Conservation (phyloP, 1,140 invertebrate genomes). For the Temnothorax nylanderi region DNA sequence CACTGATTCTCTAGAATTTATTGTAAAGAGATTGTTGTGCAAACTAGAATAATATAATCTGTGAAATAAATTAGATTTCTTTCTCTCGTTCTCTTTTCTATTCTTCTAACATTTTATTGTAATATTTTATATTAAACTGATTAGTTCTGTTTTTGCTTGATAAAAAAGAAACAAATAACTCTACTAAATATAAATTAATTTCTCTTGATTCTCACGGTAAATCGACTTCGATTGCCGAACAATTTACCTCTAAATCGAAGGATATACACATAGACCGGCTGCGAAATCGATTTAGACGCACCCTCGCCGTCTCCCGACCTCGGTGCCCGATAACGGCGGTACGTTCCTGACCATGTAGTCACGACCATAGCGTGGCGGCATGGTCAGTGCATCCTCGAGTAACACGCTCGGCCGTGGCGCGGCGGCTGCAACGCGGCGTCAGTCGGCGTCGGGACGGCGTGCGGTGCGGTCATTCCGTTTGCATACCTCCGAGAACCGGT, state of each 20-base stretch:
- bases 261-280: neutral
- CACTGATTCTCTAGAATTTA: too few relatives aligned
- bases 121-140: neutral
- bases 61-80: too few relatives aligned
- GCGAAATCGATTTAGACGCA: neutral
- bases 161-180: neutral
- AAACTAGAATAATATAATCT: too few relatives aligned
- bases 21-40: too few relatives aligned
- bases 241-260: neutral
- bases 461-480: conserved; percentile 37
- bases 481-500: neutral
- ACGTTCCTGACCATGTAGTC: conserved; percentile 36
- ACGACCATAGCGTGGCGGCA: conserved; percentile 34
- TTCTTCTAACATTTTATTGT: too few relatives aligned
- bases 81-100: too few relatives aligned
- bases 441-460: conserved; percentile 69
- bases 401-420: conserved; percentile 35
- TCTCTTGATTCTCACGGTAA: neutral
- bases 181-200: neutral
- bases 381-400: conserved; percentile 64
- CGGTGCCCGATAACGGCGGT: conserved; percentile 20
- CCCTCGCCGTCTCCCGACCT: neutral
- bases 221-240: neutral
- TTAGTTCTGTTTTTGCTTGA: neutral
- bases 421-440: conserved; percentile 51